Evolutionary conservation across 2,888 invertebrate species (phyloP), one percentile per base, ranked within the genome.

Genomic region (Amaurobius ferox): DNA sequence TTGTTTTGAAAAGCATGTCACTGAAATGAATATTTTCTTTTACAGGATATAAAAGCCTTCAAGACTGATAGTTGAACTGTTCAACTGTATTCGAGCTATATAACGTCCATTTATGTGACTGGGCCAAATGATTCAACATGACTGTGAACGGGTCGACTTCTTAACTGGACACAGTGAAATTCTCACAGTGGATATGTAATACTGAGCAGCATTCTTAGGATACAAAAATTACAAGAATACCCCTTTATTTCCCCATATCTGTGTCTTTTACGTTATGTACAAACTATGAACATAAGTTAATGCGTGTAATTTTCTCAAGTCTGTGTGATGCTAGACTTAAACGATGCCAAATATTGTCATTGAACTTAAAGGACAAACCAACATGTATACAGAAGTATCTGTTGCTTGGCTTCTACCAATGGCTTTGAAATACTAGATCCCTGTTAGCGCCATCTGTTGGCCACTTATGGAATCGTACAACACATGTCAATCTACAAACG

Each of bases 301-400:
- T 76, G 44, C 66, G 74, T 81, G 81, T 81, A 74, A 74, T 61
- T 61, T 72, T 55, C 64, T 76, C 61, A 62, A 77, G 35, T 83
- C n/a, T 70, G 72, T 72, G 77, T 66, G 40, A 39, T 64, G 39
- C 48, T 32, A 66, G 32, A 35, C 23, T n/a, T 66, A 67, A 39
- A 70, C 29, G 74, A 77, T 85, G 83, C 83, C 83, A 85, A 85
- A 78, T 85, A 83, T 64, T 76, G 83, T 72, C 66, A 61, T 70
- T n/a, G n/a, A n/a, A 29, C 64, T 64, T 55, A 23, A 55, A 23
- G 2, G 23, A 55, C 55, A 23, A 35, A 35, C 35, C 35, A 9
- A 11, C 9, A 19, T 66, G 66, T 66, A 66, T 66, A 66, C 32
- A 11, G 35, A 70, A 71, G 68, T 76, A 35, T 64, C 26, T 62